Conservation (phyloP, 2,113 vertebrate genomes). For the Axis porcinus region DNA sequence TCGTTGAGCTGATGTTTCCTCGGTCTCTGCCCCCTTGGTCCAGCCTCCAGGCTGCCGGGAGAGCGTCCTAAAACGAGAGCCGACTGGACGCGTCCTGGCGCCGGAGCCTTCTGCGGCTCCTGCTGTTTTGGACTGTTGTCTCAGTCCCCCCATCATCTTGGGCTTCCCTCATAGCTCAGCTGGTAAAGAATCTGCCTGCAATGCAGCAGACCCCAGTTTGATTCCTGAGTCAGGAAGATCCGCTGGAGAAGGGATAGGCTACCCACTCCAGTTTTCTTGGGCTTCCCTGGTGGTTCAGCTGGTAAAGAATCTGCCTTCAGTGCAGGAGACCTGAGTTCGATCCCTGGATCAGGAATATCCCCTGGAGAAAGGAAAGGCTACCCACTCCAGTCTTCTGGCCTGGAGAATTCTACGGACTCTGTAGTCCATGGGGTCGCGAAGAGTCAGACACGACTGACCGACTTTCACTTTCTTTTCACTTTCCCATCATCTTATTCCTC, state of each 20-base stretch:
- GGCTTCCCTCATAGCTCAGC: not conserved
- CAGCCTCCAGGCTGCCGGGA: not conserved
- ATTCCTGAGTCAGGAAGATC: not conserved
- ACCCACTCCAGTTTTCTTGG: not conserved
- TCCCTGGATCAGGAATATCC: not conserved
- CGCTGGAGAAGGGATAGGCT: not conserved
- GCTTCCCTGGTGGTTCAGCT: not conserved
- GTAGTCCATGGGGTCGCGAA: accelerated
- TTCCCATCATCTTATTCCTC: accelerated
- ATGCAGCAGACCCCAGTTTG: not conserved
- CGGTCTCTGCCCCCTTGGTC: accelerated
- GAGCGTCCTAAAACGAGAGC: not conserved
- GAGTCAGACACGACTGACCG: accelerated
- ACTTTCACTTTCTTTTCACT: not conserved
- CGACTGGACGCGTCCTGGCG: accelerated
- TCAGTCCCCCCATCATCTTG: not conserved
- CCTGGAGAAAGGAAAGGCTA: not conserved
- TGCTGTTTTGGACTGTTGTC: not conserved
- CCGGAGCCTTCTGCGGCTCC: not conserved
- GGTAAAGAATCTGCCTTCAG: not conserved
- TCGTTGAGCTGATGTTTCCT: not conserved
- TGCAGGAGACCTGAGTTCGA: accelerated
- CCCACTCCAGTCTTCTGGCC: not conserved
- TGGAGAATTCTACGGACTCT: not conserved
- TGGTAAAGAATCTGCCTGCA: not conserved